phyloP scores from a whole-genome alignment of 1,140 invertebrate species.

The Drusus annulatus region DNA sequence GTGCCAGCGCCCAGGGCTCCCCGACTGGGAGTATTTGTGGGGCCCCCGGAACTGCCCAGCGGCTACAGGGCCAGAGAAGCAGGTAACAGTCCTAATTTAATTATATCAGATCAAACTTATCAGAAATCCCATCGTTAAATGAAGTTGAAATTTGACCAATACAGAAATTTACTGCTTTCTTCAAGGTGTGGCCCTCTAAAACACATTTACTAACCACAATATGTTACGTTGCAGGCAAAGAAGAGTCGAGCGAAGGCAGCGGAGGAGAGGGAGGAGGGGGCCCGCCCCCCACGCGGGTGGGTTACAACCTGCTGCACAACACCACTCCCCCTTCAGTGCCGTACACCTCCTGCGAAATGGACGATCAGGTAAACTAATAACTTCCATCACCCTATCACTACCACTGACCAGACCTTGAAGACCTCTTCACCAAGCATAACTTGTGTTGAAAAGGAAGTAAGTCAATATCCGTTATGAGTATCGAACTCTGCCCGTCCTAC shows the following conservation, averaged over 20 bases:
- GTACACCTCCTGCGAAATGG: constrained; percentile 53
- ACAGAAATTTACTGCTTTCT: too few species aligned
- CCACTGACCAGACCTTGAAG: too few species aligned
- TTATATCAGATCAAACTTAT: too few species aligned
- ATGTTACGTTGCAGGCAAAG: constrained; percentile 45
- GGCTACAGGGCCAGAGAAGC: constrained; percentile 64
- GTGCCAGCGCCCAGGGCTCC: constrained; percentile 90
- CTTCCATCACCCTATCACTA: too few species aligned
- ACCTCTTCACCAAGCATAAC: too few species aligned
- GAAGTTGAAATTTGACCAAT: too few species aligned
- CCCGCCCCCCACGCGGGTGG: constrained; percentile 49
- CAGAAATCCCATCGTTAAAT: too few species aligned
- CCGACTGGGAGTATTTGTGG: constrained; percentile 72
- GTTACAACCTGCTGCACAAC: constrained; percentile 57
- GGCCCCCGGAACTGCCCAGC: constrained; percentile 70
- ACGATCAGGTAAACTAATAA: constrained; percentile 50
- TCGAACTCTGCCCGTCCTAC: too few species aligned
- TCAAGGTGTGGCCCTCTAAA: too few species aligned
- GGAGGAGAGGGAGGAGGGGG: constrained; percentile 44
- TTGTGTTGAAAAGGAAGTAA: too few species aligned
- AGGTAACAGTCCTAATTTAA: constrained; percentile 29
- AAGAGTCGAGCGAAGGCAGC: constrained; percentile 57
- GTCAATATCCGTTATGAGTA: too few species aligned
- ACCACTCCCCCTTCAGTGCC: constrained; percentile 48
- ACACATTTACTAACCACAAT: too few species aligned